Evolutionary conservation across 2,888 invertebrate species (phyloP), one percentile per base, ranked within the genome.

Genomic region (Metallyticus violacea): DNA sequence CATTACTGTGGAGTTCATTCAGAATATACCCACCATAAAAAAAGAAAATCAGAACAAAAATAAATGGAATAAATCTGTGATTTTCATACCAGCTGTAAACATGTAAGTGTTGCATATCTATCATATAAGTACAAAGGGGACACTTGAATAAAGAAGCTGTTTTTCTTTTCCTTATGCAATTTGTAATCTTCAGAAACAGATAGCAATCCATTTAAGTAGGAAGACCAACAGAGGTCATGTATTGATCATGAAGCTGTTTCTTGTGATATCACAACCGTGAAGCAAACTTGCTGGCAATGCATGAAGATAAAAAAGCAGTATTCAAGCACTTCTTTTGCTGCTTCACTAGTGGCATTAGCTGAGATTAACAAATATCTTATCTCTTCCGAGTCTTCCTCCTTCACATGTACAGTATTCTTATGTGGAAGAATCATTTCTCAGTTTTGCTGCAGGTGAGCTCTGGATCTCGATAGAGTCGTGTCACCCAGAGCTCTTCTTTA

Each of bases 401-500:
- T 62, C 40, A 62, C 40, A 62, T 62, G 22, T 62, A 15, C 22
- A 62, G 22, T 62, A 62, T 62, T 62, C 40, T 62, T 22, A 62
- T 62, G 40, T 62, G 40, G 2, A 62, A 62, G 40, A 62, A 15
- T 62, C 40, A 62, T 62, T 3, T 62, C 40, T 62, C 40, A 62
- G 15, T 62, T 15, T 62, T 62, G 40, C 40, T 62, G 40, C 40
- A 62, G 15, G 15, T 62, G 22, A 62, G 22, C 40, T 62, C 40
- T 15, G 15, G 40, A 62, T 62, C 40, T 62, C n/a, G n/a, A n/a
- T n/a, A n/a, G n/a, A n/a, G n/a, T n/a, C n/a, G n/a, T 62, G 0
- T 62, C 40, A 62, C 22, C 40, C 40, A 62, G 40, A 85, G 77
- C 84, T 82, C 26, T 87, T 86, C 80, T 85, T 81, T 81, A 88